Evolutionary conservation across 1,140 invertebrate species (phyloP).

Genomic region (Drosophila willistoni): DNA sequence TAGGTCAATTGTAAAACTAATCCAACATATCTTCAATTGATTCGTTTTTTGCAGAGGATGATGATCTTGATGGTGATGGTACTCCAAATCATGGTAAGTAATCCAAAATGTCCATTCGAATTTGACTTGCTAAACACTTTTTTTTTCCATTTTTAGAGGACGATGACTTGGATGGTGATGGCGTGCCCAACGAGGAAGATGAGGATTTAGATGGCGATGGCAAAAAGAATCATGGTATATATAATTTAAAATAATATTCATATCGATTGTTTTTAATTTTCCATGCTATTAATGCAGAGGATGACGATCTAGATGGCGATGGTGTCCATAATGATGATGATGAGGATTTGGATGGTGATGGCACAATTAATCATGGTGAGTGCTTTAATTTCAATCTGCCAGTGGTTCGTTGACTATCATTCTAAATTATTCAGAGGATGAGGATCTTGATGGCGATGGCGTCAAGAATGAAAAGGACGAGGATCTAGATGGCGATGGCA

Average conservation of each 20-base stretch:
- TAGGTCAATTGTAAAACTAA: not conserved
- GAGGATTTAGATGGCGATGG: conserved; percentile 79
- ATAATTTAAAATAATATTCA: conserved; percentile 83
- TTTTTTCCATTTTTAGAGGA: conserved; percentile 49
- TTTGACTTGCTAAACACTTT: not conserved
- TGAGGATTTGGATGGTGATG: conserved; percentile 75
- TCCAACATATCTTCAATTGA: not conserved
- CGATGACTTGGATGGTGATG: conserved; percentile 77
- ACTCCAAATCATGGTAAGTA: conserved; percentile 58
- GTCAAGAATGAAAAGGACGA: conserved; percentile 64
- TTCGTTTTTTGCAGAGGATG: conserved; percentile 55
- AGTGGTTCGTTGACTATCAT: not conserved
- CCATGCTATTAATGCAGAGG: conserved; percentile 38
- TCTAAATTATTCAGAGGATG: conserved; percentile 34
- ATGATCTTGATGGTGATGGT: conserved; percentile 77
- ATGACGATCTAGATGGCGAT: conserved; percentile 78
- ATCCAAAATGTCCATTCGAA: not conserved
- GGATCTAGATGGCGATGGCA: conserved; percentile 62
- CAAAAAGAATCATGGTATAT: conserved; percentile 66
- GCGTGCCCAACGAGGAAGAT: conserved; percentile 68
- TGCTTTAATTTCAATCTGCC: not conserved
- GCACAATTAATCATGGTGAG: conserved; percentile 61
- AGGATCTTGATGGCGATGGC: conserved; percentile 72
- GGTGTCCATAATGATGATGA: conserved; percentile 79
- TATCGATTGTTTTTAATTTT: conserved; percentile 23